Base-by-base conservation (phyloP, 2,888 invertebrate species). In the Sycophila texana region DNA sequence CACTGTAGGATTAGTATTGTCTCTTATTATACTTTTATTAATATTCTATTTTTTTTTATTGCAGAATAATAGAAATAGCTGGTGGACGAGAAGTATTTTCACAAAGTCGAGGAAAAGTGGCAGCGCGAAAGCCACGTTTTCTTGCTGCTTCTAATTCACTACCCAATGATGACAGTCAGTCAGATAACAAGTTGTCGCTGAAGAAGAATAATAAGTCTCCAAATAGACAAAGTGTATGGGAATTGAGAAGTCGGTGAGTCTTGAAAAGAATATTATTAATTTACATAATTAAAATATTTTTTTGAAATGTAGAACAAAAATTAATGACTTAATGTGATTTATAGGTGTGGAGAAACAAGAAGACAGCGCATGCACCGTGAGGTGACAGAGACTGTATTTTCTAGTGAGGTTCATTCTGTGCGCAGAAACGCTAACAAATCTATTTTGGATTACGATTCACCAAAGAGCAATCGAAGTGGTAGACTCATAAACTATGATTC, bases 51-150 rank as follows among this genome's bases (percentile, higher is more conserved):
- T 30, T 80, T 61, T 58, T 77, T 5, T 67, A 18, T 85, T 87
- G 53, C 86, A 93, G 93, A 90, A 95, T 95, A 89, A 94, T 94
- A 87, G 94, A 94, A 91, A 94, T 94, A 86, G 96, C 96, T 75
- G 96, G 96, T 84, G 96, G 96, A 80, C 93, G 96, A 79, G 96
- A 96, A 91, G 93, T 96, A 82, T 96, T 95, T 91, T 96, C 96
- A 58, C 95, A 96, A 90, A 96, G 95, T 90, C 92, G 96, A 86
- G 95, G 94, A 87, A 95, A 96, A 91, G 90, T 90, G 68, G 95
- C 95, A 73, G 93, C 94, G 73, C 92, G 95, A 84, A 95, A 95
- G 90, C 92, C 94, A 84, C 92, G 95, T 58, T 94, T 91, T 83
- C 89, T 90, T 16, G 86, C 89, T 60, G 88, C 89, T 30, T 88